Evolutionary conservation across 2,113 vertebrate species (phyloP).

Genomic region (Tauraco erythrolophus): DNA sequence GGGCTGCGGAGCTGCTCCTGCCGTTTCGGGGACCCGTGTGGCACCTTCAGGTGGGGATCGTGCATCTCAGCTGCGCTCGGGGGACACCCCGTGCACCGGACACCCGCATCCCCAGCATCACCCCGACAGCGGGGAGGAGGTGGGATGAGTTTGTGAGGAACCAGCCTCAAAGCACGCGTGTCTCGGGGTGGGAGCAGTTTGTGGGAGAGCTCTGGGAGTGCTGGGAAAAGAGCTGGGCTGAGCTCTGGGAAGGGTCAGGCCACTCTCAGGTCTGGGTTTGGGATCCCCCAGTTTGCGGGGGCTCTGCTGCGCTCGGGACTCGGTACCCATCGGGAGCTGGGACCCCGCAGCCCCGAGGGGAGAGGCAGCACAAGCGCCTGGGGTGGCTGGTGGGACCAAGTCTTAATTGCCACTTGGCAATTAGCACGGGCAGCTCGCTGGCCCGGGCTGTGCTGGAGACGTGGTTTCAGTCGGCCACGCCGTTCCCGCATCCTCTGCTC

Average conservation of each 20-base stretch:
- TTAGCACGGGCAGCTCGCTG: not conserved
- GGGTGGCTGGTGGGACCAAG: too few species aligned
- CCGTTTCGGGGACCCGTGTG: not conserved
- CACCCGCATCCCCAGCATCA: rapidly evolving
- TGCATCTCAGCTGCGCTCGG: rapidly evolving
- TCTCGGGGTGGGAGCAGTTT: not conserved
- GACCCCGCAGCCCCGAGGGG: rapidly evolving
- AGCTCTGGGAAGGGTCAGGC: not conserved
- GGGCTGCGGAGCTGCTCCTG: not conserved
- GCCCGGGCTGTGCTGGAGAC: not conserved
- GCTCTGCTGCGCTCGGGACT: not conserved
- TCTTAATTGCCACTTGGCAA: rapidly evolving
- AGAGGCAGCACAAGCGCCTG: rapidly evolving
- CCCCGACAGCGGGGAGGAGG: not conserved
- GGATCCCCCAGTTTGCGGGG: rapidly evolving
- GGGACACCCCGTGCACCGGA: rapidly evolving
- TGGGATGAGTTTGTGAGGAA: not conserved
- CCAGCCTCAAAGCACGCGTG: rapidly evolving
- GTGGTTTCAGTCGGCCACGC: rapidly evolving
- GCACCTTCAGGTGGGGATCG: not conserved
- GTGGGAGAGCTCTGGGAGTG: not conserved
- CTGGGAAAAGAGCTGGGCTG: not conserved
- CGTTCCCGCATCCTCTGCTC: not conserved
- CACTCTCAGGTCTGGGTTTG: not conserved
- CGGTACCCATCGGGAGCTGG: rapidly evolving